Evolutionary conservation across 2,113 vertebrate genomes (phyloP).

Genomic region (human): DNA sequence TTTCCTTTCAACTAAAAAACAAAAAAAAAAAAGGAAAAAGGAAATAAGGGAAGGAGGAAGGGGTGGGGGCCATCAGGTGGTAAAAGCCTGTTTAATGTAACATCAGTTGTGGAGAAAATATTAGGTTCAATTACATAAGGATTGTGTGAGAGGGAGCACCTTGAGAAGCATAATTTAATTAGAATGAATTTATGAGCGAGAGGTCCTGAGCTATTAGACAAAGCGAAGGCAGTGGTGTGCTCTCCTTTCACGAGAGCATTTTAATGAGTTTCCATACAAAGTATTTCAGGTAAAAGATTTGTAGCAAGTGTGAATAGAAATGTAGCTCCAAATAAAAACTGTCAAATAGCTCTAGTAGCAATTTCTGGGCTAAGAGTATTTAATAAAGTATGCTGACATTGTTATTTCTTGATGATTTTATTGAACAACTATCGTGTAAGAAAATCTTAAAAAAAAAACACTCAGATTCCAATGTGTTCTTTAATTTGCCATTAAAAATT

Average conservation of each 20-base stretch:
- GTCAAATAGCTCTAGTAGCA: neutral
- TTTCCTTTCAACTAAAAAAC: neutral
- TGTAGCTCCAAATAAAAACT: slow-evolving; percentile 67
- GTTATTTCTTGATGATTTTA: neutral
- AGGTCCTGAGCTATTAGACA: slow-evolving; percentile 58
- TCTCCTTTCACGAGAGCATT: slow-evolving; percentile 30
- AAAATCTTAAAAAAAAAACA: neutral
- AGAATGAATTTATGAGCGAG: slow-evolving; percentile 60
- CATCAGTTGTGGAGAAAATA: slow-evolving; percentile 74
- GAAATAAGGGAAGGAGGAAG: neutral
- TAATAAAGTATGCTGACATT: neutral
- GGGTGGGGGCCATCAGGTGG: slow-evolving; percentile 31
- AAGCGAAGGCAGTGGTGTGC: slow-evolving; percentile 9
- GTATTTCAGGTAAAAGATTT: slow-evolving; percentile 66
- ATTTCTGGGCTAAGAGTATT: neutral
- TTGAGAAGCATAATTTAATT: slow-evolving; percentile 61
- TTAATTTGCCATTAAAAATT: neutral
- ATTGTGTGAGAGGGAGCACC: slow-evolving; percentile 51
- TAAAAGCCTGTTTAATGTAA: slow-evolving; percentile 79
- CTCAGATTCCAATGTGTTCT: neutral
- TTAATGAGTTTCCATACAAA: slow-evolving; percentile 49
- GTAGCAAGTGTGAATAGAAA: slow-evolving; percentile 66
- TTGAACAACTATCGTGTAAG: neutral
- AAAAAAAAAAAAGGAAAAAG: neutral
- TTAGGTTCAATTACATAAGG: slow-evolving; percentile 61